These are phyloP conservation scores for Patella pellucida DNA, from an alignment of 2,888 invertebrate genomes.

Conservation along the genomic window DNA sequence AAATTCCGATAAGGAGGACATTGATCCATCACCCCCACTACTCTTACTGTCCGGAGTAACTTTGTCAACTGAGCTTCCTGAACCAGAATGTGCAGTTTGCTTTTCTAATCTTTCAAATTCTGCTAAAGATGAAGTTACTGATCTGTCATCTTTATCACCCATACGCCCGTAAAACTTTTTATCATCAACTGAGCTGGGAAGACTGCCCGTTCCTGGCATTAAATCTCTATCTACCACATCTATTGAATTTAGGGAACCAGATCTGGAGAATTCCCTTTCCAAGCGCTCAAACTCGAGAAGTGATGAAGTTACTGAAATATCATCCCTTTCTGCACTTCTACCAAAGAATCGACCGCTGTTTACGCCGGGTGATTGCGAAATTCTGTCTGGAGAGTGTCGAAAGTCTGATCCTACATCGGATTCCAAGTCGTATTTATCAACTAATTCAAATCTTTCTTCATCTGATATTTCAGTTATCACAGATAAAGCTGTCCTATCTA, in stretches of 20 bases:
- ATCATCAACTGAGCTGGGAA: slow-evolving; percentile 59
- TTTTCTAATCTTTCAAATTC: slow-evolving; percentile 94
- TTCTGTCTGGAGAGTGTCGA: slow-evolving; percentile 84
- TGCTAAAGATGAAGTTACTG: slow-evolving; percentile 87
- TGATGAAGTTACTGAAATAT: slow-evolving; percentile 88
- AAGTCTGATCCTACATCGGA: slow-evolving; percentile 73
- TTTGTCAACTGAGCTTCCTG: slow-evolving; percentile 84
- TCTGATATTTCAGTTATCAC: slow-evolving; percentile 65
- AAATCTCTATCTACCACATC: slow-evolving; percentile 49
- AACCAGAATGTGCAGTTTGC: slow-evolving; percentile 78
- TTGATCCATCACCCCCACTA: slow-evolving; percentile 59
- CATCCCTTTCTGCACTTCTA: slow-evolving; percentile 88
- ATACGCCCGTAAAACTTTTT: slow-evolving; percentile 70
- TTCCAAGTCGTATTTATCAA: slow-evolving; percentile 77
- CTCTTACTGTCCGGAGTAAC: slow-evolving; percentile 58
- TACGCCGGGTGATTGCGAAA: slow-evolving; percentile 76
- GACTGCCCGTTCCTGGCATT: slow-evolving; percentile 77
- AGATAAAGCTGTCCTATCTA: slow-evolving; percentile 60
- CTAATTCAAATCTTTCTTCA: slow-evolving; percentile 73
- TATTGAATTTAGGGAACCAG: slow-evolving; percentile 51
- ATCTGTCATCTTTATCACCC: slow-evolving; percentile 91
- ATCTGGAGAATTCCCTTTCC: slow-evolving; percentile 80
- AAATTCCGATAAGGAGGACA: slow-evolving; percentile 86
- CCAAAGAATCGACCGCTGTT: slow-evolving; percentile 83
- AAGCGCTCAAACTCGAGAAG: slow-evolving; percentile 93